A percentile compares a stretch with the other conserved stretches of the same genome.
phyloP scores from a whole-genome alignment of 2,113 vertebrate species.

The Pygathrix nemaeus region DNA sequence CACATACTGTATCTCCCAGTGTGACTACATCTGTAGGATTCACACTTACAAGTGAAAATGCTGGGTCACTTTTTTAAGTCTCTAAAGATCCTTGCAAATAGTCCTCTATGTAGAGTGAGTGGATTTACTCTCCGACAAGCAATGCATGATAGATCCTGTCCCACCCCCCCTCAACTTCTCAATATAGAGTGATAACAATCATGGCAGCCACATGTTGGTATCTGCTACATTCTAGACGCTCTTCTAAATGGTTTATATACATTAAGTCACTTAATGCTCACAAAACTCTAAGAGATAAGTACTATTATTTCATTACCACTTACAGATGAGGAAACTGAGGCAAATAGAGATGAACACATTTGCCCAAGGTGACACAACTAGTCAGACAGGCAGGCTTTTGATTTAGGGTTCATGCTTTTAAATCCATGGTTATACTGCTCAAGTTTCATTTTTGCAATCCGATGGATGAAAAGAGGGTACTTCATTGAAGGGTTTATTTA shows the following conservation, averaged over 20 bases:
- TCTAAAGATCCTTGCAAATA: neutral
- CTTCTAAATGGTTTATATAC: neutral
- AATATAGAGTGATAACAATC: neutral
- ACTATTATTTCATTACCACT: neutral
- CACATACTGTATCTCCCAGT: neutral
- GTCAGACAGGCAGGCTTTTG: neutral
- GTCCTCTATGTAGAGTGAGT: neutral
- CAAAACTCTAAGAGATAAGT: neutral
- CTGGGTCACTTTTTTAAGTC: neutral
- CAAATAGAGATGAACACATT: neutral
- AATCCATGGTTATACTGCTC: neutral
- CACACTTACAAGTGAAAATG: neutral
- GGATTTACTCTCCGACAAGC: neutral
- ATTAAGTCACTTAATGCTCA: neutral
- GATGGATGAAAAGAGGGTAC: neutral
- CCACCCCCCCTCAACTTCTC: neutral
- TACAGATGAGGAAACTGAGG: neutral
- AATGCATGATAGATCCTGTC: neutral
- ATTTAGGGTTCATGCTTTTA: neutral
- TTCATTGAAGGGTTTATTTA: neutral
- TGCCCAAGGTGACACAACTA: neutral
- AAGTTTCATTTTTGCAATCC: neutral
- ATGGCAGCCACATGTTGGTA: neutral
- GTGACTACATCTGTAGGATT: neutral
- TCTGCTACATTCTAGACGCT: neutral